Percentiles rank a stretch among this genome's conserved stretches.
Evolutionary conservation across 2,797 vertebrate genomes (phyloP).

Genomic region (Enteromius trimaculatus): DNA sequence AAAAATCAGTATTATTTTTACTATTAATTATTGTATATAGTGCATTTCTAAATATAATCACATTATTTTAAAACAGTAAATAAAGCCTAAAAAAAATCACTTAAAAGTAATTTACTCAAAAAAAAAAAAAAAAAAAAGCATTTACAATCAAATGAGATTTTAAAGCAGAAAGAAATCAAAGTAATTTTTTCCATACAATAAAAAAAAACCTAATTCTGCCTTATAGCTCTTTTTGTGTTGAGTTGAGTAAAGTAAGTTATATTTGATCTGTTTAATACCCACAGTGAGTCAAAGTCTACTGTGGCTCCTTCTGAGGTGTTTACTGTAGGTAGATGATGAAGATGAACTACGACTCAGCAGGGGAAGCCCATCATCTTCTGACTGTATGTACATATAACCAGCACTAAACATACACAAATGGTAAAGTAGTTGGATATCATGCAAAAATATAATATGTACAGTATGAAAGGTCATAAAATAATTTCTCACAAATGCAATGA

Average conservation of each 20-base stretch:
- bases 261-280: neutral
- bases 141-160: neutral
- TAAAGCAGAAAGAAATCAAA: neutral
- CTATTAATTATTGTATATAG: neutral
- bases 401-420: neutral
- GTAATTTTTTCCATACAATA: neutral
- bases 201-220: neutral
- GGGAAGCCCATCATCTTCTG: conserved; percentile 19
- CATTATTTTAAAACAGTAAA: neutral
- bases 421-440: neutral
- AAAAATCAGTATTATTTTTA: no score
- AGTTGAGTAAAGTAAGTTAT: neutral
- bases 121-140: no score
- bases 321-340: neutral
- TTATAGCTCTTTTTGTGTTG: neutral
- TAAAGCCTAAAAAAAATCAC: neutral
- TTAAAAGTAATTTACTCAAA: neutral
- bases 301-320: conserved; percentile 1
- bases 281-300: neutral
- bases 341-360: neutral
- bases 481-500: neutral
- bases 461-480: neutral
- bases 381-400: neutral
- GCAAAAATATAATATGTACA: neutral
- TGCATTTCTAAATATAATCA: neutral